Base-by-base conservation (phyloP, 2,113 vertebrate species). In the Odontesthes bonariensis region DNA sequence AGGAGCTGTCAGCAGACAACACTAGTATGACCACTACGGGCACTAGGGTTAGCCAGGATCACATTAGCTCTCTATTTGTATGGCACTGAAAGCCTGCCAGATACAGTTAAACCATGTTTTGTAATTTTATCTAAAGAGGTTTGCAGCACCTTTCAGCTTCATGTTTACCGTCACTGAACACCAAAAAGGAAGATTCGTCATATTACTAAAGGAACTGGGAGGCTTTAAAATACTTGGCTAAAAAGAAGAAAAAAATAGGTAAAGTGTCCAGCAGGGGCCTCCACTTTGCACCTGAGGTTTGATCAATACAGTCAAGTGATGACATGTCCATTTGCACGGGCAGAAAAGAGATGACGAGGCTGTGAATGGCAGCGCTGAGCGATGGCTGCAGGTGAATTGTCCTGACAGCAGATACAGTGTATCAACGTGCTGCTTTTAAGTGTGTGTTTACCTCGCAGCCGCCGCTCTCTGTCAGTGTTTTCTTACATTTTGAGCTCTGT, bases 301-400 rank as follows among this genome's bases (percentile, higher is more conserved):
- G 88, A 91, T 89, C 93, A 89, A 85, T 75, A 91, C 75, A 60
- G 42, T 2, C 84, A 86, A 90, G 94, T 77, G 95, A 94, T 94
- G 95, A 96, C 95, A 95, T 87, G 94, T 85, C 85, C 77, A 90
- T 89, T 91, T 85, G 86, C 85, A 44, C 53, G 1, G 60, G 58
- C 70, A 87, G 84, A 90, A 77, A 82, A 75, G 79, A 62, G 20
- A 79, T 5, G 72, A 68, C 1, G 55, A 57, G 54, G 59, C 47
- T 0, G 22, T 93, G 85, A 93, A 92, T 92, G 87, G 87, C 3
- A 1, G 56, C 8, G 89, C 71, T 94, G 93, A 95, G 93, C 95
- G 96, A 94, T 69, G 92, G 90, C 91, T 87, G 95, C 96, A 97
- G 96, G 96, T 97, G 96, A 95, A 95, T 89, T 91, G 91, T 93